Percentiles rank a stretch among this genome's conserved stretches.
Evolutionary conservation across 2,797 vertebrate genomes (phyloP).

Genomic region (Silurus lanzhouensis): DNA sequence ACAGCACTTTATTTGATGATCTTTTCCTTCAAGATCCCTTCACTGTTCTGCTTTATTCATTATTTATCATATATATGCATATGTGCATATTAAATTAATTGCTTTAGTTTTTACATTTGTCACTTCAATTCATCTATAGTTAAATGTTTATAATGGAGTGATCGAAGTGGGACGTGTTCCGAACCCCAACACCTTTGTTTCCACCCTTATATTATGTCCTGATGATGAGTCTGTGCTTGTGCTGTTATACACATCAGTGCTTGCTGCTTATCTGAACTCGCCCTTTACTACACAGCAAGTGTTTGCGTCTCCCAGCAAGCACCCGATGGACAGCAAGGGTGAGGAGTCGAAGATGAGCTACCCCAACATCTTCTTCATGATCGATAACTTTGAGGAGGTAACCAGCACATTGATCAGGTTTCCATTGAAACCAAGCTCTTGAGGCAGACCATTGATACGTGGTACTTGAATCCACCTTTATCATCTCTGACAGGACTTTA

Average conservation of each 20-base stretch:
- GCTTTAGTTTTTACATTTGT: not conserved
- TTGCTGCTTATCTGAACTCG: not conserved
- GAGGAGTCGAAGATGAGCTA: slow-evolving; percentile 99
- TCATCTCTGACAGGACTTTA: not conserved
- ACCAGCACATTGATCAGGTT: not conserved
- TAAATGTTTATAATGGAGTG: not conserved
- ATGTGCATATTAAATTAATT: not conserved
- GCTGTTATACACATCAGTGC: not conserved
- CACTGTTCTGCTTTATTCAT: not conserved
- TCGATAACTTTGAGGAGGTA: slow-evolving; percentile 99
- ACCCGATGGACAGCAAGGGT: slow-evolving; percentile 99
- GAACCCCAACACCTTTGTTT: not conserved
- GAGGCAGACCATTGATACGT: not conserved
- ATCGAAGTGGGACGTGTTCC: too few species aligned
- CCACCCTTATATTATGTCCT: not conserved
- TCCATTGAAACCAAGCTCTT: not conserved
- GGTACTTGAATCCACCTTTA: not conserved
- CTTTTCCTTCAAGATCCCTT: not conserved
- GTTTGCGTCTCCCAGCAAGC: slow-evolving; percentile 95
- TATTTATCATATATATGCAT: not conserved
- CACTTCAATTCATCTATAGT: too few species aligned
- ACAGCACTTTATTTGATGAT: not conserved
- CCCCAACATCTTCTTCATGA: slow-evolving; percentile 99
- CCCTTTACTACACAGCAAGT: slow-evolving; percentile 82
- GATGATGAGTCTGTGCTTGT: not conserved